phyloP scores from a whole-genome alignment of 2,797 vertebrate genomes.

The Falco biarmicus region DNA sequence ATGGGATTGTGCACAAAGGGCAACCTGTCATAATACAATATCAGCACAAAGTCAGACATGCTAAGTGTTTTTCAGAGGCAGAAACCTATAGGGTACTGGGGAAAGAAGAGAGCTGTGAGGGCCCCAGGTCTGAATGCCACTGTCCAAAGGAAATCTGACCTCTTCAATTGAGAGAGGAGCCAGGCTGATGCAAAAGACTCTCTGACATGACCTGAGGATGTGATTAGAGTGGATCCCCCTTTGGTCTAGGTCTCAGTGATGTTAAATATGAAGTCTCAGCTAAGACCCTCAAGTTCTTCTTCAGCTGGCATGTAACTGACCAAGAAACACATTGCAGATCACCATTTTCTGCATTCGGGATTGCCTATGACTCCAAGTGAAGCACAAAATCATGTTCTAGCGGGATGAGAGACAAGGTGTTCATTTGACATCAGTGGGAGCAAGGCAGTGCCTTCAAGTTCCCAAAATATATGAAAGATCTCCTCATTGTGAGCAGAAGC shows the following conservation, averaged over 20 bases:
- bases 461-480: background rate
- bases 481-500: background rate
- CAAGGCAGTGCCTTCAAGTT: background rate
- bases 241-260: fast-evolving
- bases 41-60: background rate
- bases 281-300: background rate
- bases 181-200: background rate
- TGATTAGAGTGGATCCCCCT: background rate
- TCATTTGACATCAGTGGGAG: background rate
- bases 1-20: constrained; percentile 21
- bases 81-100: background rate
- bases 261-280: background rate
- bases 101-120: background rate
- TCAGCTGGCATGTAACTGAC: background rate
- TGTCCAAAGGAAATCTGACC: background rate
- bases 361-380: background rate
- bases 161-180: background rate
- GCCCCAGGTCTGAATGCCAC: background rate
- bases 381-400: background rate
- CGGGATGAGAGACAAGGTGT: background rate
- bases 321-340: background rate
- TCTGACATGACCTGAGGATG: background rate
- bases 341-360: background rate
- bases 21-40: background rate
- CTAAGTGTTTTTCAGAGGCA: background rate